Conservation (phyloP, 2,113 vertebrate genomes). For the Sisor rabdophorus region DNA sequence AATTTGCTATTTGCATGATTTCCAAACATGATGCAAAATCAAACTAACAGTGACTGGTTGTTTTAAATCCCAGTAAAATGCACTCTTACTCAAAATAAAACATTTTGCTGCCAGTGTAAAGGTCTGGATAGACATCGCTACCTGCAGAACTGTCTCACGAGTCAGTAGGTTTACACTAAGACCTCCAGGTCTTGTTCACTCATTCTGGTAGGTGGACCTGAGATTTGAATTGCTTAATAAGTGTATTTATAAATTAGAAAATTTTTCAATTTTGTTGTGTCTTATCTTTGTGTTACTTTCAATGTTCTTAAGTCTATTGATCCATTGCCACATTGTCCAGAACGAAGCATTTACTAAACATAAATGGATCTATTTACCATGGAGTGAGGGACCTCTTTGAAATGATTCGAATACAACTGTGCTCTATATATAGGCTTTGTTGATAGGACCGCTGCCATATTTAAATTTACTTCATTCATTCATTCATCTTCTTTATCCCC, state of each 20-base stretch:
- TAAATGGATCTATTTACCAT: neutral
- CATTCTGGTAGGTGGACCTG: neutral
- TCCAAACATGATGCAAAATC: no score
- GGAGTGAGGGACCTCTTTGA: no score
- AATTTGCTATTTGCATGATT: no score
- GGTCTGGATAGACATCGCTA: no score
- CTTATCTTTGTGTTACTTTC: neutral
- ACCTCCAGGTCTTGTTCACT: neutral
- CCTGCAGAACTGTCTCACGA: neutral
- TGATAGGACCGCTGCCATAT: neutral
- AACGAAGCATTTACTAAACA: neutral
- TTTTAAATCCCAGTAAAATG: no score
- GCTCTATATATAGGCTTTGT: neutral
- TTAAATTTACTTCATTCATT: neutral
- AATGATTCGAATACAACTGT: no score
- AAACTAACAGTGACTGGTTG: no score
- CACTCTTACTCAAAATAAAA: no score
- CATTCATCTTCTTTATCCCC: no score
- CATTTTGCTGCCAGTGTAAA: no score
- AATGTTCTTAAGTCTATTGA: neutral
- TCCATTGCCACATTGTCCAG: neutral
- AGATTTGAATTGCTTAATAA: neutral
- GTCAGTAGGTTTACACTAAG: neutral
- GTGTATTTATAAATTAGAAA: neutral
- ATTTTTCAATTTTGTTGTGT: neutral